Conservation (phyloP, 2,797 vertebrate species). For the Bradypus variegatus region DNA sequence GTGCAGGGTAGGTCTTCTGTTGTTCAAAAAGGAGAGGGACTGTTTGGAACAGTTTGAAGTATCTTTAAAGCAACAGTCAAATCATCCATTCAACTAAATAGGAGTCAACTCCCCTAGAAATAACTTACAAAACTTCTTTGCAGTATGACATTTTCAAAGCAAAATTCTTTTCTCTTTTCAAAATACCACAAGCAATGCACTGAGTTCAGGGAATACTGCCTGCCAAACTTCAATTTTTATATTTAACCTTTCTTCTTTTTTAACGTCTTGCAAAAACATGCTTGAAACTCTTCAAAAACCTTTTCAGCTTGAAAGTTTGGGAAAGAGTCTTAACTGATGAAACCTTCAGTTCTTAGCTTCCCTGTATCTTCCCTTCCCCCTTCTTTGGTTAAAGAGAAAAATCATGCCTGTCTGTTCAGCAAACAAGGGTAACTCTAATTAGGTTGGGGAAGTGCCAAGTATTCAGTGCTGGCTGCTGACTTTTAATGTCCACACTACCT, state of each 20-base stretch:
- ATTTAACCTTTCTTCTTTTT: constrained; percentile 66
- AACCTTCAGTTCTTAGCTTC: constrained; percentile 34
- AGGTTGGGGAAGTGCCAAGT: background rate
- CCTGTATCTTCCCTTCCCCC: background rate
- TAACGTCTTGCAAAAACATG: constrained; percentile 64
- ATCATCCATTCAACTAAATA: constrained; percentile 59
- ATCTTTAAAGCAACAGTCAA: constrained; percentile 57
- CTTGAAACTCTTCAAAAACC: constrained; percentile 61
- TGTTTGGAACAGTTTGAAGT: constrained; percentile 53
- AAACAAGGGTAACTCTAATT: background rate
- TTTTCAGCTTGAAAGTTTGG: constrained; percentile 60
- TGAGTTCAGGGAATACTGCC: constrained; percentile 65
- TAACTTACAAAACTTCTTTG: constrained; percentile 60
- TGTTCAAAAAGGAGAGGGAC: constrained; percentile 22
- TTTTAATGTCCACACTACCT: background rate
- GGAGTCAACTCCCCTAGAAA: constrained; percentile 64
- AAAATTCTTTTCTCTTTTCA: constrained; percentile 61
- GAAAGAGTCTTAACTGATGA: constrained; percentile 38
- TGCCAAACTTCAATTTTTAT: constrained; percentile 65
- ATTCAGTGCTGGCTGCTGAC: background rate
- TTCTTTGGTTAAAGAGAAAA: background rate
- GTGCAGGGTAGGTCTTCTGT: constrained; percentile 36
- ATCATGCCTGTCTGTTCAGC: background rate
- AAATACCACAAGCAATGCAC: constrained; percentile 66
- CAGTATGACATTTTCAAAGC: constrained; percentile 67